These are phyloP conservation scores for Pseudorasbora parva DNA, from an alignment of 2,113 vertebrate genomes.

Conservation along the genomic window DNA sequence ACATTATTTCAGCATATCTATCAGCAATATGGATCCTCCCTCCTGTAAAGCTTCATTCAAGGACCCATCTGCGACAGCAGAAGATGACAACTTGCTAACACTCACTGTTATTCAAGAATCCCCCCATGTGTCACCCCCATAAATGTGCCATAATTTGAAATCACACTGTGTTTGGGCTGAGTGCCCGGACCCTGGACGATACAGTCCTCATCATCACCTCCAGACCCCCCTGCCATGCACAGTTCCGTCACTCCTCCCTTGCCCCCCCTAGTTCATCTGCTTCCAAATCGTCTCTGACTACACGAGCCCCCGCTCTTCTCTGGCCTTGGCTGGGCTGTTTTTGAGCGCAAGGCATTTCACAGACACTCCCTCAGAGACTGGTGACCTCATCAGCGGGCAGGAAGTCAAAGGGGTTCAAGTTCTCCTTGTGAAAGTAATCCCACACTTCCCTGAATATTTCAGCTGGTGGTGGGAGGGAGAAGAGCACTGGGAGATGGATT, in stretches of 20 bases:
- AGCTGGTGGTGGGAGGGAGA: slow-evolving; percentile 55
- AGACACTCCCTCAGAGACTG: slow-evolving; percentile 76
- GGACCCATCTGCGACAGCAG: slow-evolving; percentile 52
- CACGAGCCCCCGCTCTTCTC: slow-evolving; percentile 54
- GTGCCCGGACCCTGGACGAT: slow-evolving; percentile 53
- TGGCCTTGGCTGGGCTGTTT: slow-evolving; percentile 60
- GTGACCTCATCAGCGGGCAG: slow-evolving; percentile 80
- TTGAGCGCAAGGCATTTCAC: slow-evolving; percentile 71
- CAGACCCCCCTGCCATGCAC: slow-evolving; percentile 4
- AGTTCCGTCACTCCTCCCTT: slow-evolving; percentile 28
- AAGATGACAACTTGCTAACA: slow-evolving; percentile 54
- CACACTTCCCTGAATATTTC: slow-evolving; percentile 72
- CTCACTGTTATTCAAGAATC: slow-evolving; percentile 65
- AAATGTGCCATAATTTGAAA: slow-evolving; percentile 64
- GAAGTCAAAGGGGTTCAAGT: slow-evolving; percentile 79
- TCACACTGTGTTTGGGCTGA: slow-evolving; percentile 62
- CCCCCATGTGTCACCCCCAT: slow-evolving; percentile 45
- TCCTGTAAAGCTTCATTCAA: background rate
- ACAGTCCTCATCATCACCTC: slow-evolving; percentile 29
- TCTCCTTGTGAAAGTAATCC: slow-evolving; percentile 77
- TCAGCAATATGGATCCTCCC: slow-evolving; percentile 42
- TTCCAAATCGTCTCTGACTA: slow-evolving; percentile 10
- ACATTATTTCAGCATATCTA: slow-evolving; percentile 53
- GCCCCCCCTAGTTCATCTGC: slow-evolving; percentile 16
- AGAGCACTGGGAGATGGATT: slow-evolving; percentile 44